phyloP scores from a whole-genome alignment of 2,888 invertebrate species.

The Rhogogaster chlorosoma region DNA sequence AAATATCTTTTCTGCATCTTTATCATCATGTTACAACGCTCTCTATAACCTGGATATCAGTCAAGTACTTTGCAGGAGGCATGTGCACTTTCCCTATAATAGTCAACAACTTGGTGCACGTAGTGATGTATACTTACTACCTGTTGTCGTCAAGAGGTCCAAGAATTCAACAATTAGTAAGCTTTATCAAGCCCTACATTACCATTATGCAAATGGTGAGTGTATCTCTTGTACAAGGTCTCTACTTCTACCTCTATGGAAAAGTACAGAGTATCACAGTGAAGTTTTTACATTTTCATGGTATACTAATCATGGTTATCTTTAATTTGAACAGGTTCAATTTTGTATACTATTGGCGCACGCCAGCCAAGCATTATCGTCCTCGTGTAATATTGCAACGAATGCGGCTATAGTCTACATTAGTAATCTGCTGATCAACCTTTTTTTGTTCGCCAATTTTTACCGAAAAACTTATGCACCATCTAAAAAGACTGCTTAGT shows the following conservation, averaged over 20 bases:
- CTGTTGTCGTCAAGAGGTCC: slow-evolving; percentile 82
- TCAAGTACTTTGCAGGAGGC: slow-evolving; percentile 83
- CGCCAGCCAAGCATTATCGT: slow-evolving; percentile 77
- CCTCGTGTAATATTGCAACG: slow-evolving; percentile 80
- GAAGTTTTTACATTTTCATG: background rate
- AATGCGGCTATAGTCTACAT: slow-evolving; percentile 79
- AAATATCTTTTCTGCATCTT: slow-evolving; percentile 85
- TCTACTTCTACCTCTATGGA: background rate
- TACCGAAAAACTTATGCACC: slow-evolving; percentile 80
- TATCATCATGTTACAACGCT: slow-evolving; percentile 86
- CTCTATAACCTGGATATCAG: slow-evolving; percentile 80
- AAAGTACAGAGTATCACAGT: background rate
- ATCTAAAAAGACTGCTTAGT: slow-evolving; percentile 40
- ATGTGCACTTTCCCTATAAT: slow-evolving; percentile 81
- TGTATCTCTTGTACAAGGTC: slow-evolving; percentile 44
- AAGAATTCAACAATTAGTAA: slow-evolving; percentile 78
- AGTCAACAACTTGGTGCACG: slow-evolving; percentile 84
- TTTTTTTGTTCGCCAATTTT: slow-evolving; percentile 86
- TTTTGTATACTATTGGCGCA: slow-evolving; percentile 82
- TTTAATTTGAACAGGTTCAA: slow-evolving; percentile 79
- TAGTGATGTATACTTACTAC: slow-evolving; percentile 89
- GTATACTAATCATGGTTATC: slow-evolving; percentile 40
- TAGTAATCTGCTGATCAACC: slow-evolving; percentile 82
- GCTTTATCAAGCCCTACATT: slow-evolving; percentile 81
- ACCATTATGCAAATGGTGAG: slow-evolving; percentile 84